phyloP scores from a whole-genome alignment of 2,797 vertebrate genomes.

The Enteromius fasciolatus region DNA sequence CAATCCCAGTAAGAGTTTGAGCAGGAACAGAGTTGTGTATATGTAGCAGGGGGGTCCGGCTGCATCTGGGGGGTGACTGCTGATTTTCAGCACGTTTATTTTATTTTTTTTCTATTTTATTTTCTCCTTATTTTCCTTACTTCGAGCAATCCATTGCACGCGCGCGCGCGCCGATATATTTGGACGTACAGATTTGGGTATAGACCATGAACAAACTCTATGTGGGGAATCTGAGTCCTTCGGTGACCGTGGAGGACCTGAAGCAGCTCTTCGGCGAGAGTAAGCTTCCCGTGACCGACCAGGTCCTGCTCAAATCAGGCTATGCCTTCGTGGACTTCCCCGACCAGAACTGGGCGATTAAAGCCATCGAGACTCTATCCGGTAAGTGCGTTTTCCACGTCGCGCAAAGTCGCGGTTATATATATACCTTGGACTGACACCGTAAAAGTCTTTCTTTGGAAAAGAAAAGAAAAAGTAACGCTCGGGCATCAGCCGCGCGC shows the following conservation, averaged over 20 bases:
- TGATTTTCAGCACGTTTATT: conserved; percentile 67
- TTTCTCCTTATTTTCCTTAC: conserved; percentile 63
- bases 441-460: conserved; percentile 52
- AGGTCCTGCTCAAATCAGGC: conserved; percentile 91
- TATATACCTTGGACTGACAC: conserved; percentile 65
- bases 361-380: conserved; percentile 90
- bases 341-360: conserved; percentile 94
- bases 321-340: conserved; percentile 97
- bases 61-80: conserved; percentile 75
- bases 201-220: conserved; percentile 97
- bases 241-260: conserved; percentile 92
- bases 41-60: conserved; percentile 72
- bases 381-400: conserved; percentile 79
- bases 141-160: conserved; percentile 63
- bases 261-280: conserved; percentile 90
- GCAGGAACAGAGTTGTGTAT: conserved; percentile 81
- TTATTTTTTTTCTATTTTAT: conserved; percentile 56
- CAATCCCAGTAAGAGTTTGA: conserved; percentile 83
- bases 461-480: conserved; percentile 59
- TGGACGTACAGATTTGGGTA: conserved; percentile 70
- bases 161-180: conserved; percentile 63
- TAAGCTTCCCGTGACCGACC: conserved; percentile 88
- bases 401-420: conserved; percentile 57
- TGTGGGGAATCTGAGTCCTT: conserved; percentile 94
- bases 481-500: conserved; percentile 63